These are phyloP conservation scores for Pseudomyrmex cubaensis DNA, from an alignment of 1,140 invertebrate species.

Conservation along the genomic window DNA sequence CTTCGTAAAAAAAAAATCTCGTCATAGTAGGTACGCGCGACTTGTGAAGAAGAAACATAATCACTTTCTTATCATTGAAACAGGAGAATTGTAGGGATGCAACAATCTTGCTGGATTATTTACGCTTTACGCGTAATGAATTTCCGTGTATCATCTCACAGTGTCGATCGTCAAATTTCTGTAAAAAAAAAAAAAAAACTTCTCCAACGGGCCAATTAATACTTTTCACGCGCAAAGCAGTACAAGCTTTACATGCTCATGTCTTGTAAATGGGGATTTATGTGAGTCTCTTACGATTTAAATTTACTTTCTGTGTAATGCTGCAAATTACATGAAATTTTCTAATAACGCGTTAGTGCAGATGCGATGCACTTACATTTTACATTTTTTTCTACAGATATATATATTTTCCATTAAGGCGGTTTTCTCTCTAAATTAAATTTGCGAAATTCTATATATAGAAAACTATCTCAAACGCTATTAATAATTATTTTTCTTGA, in stretches of 20 bases:
- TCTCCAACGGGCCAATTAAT: slow-evolving; percentile 63
- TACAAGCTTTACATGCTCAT: slow-evolving; percentile 59
- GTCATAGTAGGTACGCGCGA: slow-evolving; percentile 36
- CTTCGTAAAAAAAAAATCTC: slow-evolving; percentile 34
- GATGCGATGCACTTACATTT: slow-evolving; percentile 1
- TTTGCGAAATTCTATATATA: background rate
- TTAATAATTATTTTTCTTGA: slow-evolving; percentile 17
- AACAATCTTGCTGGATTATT: slow-evolving; percentile 39
- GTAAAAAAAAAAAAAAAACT: slow-evolving; percentile 60
- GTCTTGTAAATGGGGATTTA: slow-evolving; percentile 63
- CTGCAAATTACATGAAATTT: slow-evolving; percentile 66
- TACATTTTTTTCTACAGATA: slow-evolving; percentile 57
- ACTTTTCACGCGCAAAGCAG: slow-evolving; percentile 62
- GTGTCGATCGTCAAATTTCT: slow-evolving; percentile 54
- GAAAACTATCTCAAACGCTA: background rate
- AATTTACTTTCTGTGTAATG: slow-evolving; percentile 45
- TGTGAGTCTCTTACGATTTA: slow-evolving; percentile 6
- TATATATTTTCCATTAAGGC: slow-evolving; percentile 2
- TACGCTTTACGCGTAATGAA: slow-evolving; percentile 59
- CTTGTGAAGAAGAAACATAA: background rate
- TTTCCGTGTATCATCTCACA: slow-evolving; percentile 30
- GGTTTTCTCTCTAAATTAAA: background rate
- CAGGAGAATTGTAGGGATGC: slow-evolving; percentile 42
- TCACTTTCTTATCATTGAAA: slow-evolving; percentile 24
- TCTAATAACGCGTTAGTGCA: slow-evolving; percentile 39